Evolutionary conservation across 2,888 invertebrate species (phyloP).

Genomic region (Tupiocoris notatus): DNA sequence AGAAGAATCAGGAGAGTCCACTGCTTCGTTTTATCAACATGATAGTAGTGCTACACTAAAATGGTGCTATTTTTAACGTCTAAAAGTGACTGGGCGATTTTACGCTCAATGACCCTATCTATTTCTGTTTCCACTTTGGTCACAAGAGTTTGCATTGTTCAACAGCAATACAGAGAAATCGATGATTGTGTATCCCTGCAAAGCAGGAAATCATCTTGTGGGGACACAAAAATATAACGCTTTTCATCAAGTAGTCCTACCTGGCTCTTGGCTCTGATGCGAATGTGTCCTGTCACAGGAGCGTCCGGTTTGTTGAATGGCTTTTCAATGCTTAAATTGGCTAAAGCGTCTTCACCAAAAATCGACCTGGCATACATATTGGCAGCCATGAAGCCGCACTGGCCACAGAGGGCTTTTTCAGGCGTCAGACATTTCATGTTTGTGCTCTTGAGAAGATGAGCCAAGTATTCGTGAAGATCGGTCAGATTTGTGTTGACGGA

Average conservation of each 20-base stretch:
- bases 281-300: conserved; percentile 93
- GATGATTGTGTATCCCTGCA: too few relatives aligned
- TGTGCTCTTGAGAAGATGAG: conserved; percentile 87
- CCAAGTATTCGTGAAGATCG: conserved; percentile 88
- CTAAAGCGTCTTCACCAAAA: conserved; percentile 97
- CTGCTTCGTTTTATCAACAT: too few relatives aligned
- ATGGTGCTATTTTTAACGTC: too few relatives aligned
- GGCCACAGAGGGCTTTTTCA: conserved; percentile 69
- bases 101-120: too few relatives aligned
- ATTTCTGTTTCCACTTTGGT: conserved; percentile 31
- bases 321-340: conserved; percentile 97
- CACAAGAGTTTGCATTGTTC: neutral
- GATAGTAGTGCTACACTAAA: too few relatives aligned
- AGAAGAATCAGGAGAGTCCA: too few relatives aligned
- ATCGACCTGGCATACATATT: conserved; percentile 98
- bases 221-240: too few relatives aligned
- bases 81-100: too few relatives aligned
- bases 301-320: conserved; percentile 82
- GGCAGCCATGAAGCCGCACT: conserved; percentile 99
- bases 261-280: conserved; percentile 98
- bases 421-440: conserved; percentile 99
- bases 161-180: too few relatives aligned
- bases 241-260: conserved; percentile 56
- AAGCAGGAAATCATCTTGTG: too few relatives aligned
- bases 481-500: conserved; percentile 91